Evolutionary conservation across 2,888 invertebrate genomes (phyloP).

Genomic region (Tipula unca): DNA sequence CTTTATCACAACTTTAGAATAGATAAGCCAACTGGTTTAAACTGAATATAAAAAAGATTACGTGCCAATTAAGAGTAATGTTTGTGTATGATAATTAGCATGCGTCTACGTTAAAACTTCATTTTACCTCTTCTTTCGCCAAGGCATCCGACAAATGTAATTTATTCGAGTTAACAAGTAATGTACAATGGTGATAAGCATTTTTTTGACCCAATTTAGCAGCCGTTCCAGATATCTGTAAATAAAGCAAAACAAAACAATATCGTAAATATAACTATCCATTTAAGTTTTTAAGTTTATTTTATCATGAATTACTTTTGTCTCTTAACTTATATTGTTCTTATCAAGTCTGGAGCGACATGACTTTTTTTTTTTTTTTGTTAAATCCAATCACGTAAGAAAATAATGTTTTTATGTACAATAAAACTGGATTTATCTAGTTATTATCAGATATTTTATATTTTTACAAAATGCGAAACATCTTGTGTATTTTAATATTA

Average conservation of each 20-base stretch:
- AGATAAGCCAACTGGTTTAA: background rate
- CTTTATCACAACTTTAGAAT: background rate
- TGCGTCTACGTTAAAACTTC: background rate
- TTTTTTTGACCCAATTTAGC: conserved; percentile 79
- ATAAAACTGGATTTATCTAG: background rate
- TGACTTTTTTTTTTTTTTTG: too few species aligned
- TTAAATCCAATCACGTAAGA: background rate
- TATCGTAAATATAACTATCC: conserved; percentile 22
- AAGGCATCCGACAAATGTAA: conserved; percentile 61
- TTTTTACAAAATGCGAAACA: background rate
- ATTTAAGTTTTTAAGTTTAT: background rate
- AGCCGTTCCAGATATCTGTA: conserved; percentile 90
- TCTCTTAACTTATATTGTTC: background rate
- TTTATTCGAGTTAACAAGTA: conserved; percentile 81
- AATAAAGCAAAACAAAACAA: conserved; percentile 24
- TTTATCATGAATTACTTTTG: background rate
- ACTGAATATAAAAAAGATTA: background rate
- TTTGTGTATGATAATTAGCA: background rate
- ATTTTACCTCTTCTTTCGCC: conserved; percentile 62
- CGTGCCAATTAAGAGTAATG: background rate
- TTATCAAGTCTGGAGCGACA: background rate
- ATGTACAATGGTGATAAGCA: conserved; percentile 97
- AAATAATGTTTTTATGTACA: background rate
- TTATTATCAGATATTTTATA: background rate
- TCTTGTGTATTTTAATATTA: background rate